phyloP scores from a whole-genome alignment of 2,888 invertebrate species.

The Lymantria dispar region DNA sequence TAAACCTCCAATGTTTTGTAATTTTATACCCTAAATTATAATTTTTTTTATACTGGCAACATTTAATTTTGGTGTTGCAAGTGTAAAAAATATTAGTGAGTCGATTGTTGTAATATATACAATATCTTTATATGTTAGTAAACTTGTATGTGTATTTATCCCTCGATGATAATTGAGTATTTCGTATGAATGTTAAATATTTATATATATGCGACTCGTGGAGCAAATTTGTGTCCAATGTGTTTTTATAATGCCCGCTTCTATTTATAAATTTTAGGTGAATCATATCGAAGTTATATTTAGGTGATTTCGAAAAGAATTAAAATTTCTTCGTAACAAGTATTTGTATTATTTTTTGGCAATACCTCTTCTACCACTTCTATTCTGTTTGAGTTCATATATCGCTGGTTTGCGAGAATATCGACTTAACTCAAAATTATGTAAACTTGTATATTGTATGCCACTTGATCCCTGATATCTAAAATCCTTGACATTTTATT shows the following conservation, averaged over 20 bases:
- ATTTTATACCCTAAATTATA: slow-evolving; percentile 19
- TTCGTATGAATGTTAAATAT: neutral
- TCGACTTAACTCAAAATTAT: no score
- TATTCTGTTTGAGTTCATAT: no score
- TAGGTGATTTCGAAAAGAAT: slow-evolving; percentile 74
- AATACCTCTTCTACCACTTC: neutral
- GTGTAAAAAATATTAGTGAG: slow-evolving; percentile 1
- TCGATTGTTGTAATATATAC: slow-evolving; percentile 2
- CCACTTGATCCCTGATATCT: no score
- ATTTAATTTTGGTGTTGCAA: slow-evolving; percentile 6
- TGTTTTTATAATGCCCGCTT: slow-evolving; percentile 51
- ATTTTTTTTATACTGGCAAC: slow-evolving; percentile 6
- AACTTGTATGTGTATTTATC: neutral
- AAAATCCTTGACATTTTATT: no score
- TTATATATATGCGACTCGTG: slow-evolving; percentile 1
- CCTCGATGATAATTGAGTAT: neutral
- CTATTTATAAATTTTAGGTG: slow-evolving; percentile 62
- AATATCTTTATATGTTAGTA: neutral
- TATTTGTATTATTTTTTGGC: slow-evolving; percentile 34
- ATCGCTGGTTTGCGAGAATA: no score
- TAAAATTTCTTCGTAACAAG: slow-evolving; percentile 68
- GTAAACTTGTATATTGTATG: no score
- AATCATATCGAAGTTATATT: slow-evolving; percentile 76
- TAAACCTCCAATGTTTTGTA: slow-evolving; percentile 23
- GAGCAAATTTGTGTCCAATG: slow-evolving; percentile 37